phyloP scores from a whole-genome alignment of 2,113 vertebrate genomes.

The Zapornia atra region DNA sequence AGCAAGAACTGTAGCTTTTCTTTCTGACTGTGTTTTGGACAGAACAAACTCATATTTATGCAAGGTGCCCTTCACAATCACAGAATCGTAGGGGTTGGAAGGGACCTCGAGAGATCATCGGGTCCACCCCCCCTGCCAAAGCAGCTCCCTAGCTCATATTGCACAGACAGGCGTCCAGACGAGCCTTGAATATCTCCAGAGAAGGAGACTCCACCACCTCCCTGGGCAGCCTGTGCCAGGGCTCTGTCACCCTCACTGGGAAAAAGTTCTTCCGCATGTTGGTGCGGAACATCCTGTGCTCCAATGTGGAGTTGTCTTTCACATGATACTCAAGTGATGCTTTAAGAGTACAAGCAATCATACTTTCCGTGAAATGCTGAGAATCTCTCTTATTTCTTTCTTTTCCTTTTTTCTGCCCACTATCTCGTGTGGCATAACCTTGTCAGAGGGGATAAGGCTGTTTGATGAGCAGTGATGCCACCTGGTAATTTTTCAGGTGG shows the following conservation, averaged over 20 bases:
- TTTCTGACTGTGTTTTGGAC: not conserved
- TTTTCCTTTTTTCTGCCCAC: not conserved
- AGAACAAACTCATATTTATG: not conserved
- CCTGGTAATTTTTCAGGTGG: not conserved
- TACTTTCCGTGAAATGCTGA: not conserved
- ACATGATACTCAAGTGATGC: not conserved
- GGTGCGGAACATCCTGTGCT: too few relatives aligned
- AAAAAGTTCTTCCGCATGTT: too few relatives aligned
- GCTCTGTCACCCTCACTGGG: too few relatives aligned
- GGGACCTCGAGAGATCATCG: too few relatives aligned
- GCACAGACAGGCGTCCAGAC: too few relatives aligned
- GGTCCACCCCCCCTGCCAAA: too few relatives aligned
- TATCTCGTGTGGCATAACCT: not conserved
- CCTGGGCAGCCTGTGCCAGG: too few relatives aligned
- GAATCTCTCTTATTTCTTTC: not conserved
- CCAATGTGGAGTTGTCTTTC: not conserved
- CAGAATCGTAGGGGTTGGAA: too few relatives aligned
- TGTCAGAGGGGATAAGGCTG: not conserved
- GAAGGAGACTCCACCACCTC: too few relatives aligned
- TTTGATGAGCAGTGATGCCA: not conserved
- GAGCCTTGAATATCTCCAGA: too few relatives aligned
- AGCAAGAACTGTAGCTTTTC: not conserved
- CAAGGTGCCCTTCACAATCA: not conserved
- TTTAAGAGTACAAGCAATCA: not conserved
- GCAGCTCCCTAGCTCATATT: too few relatives aligned